Conservation (phyloP, 35 echinoderm and acorn worm genomes). For the Holothuria glaberrima region DNA sequence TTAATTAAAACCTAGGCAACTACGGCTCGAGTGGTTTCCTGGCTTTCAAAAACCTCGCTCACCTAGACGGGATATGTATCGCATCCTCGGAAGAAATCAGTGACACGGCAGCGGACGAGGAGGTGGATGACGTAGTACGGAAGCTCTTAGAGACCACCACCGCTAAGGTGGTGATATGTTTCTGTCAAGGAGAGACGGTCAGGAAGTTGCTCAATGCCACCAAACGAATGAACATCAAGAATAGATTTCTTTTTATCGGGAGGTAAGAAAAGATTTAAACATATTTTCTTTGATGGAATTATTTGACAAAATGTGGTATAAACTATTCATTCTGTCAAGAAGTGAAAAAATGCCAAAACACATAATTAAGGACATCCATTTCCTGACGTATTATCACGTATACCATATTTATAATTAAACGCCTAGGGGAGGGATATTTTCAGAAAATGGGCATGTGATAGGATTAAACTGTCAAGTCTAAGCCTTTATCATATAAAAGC, state of each 20-base stretch:
- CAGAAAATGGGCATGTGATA: no score
- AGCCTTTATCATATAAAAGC: no score
- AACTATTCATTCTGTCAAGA: no score
- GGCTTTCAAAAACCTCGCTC: slow-evolving; percentile 75
- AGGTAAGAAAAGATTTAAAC: slow-evolving; percentile 67
- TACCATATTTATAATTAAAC: no score
- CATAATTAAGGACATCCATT: no score
- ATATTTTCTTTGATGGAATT: no score
- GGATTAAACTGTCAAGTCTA: no score
- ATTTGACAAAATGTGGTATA: no score
- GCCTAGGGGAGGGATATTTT: no score
- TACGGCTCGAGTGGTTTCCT: slow-evolving; percentile 92
- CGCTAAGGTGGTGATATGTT: slow-evolving; percentile 87
- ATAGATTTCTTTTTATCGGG: slow-evolving; percentile 82
- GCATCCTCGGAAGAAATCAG: slow-evolving; percentile 65
- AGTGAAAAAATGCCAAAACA: no score
- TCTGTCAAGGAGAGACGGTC: slow-evolving; percentile 87
- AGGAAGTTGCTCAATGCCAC: slow-evolving; percentile 73
- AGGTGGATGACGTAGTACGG: slow-evolving; percentile 73
- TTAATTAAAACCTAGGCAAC: slow-evolving; percentile 23
- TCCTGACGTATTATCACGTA: no score
- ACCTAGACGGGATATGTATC: slow-evolving; percentile 77
- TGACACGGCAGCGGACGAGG: slow-evolving; percentile 14
- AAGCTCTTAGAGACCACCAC: slow-evolving; percentile 61
- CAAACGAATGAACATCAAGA: slow-evolving; percentile 40